Evolutionary conservation across 2,797 vertebrate species (phyloP), one percentile per base, ranked within the genome.

Genomic region (Sitta carolinensis): DNA sequence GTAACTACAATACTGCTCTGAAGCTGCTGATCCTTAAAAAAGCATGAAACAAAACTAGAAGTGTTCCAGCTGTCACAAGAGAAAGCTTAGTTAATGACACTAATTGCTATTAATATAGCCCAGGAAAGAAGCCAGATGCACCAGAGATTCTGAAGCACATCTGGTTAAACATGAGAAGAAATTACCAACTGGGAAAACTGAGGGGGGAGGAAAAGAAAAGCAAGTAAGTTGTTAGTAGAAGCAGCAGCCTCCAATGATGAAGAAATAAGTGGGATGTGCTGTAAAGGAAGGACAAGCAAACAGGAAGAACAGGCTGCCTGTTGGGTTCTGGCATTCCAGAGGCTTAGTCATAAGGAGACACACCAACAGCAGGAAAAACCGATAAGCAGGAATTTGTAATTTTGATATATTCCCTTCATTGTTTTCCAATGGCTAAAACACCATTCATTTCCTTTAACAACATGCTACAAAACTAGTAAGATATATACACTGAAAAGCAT

Each of bases 251-350:
- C 51, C 2, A 19, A 45, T 29, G 85, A 93, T 63, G 63, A 74
- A 84, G 84, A 93, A 94, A 22, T 55, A 69, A 89, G 84, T 89
- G 26, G 20, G 82, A 84, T 47, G 61, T 75, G 75, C 58, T 59
- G 50, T 22, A 80, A 93, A 87, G 79, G 83, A 93, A 93, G 72
- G 52, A 80, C 55, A 76, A 85, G 47, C 20, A 30, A 93, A 95
- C 88, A 92, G 91, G 87, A 91, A 95, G 89, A 92, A 89, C 94
- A 92, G 84, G 89, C 89, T 95, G 93, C 80, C 64, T 85, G 68
- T 58, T 77, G 86, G 42, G 70, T 74, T 90, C 82, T 87, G 72
- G 70, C 93, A 95, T 94, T 96, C 96, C 83, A 85, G n/a, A 78
- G 72, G 61, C 66, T 95, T 96, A 94, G 86, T 94, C 92, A 92